A percentile compares a stretch with the other conserved stretches of the same genome.
These are phyloP conservation scores for Marisa cornuarietis DNA, from an alignment of 1,140 invertebrate genomes.

Conservation along the genomic window DNA sequence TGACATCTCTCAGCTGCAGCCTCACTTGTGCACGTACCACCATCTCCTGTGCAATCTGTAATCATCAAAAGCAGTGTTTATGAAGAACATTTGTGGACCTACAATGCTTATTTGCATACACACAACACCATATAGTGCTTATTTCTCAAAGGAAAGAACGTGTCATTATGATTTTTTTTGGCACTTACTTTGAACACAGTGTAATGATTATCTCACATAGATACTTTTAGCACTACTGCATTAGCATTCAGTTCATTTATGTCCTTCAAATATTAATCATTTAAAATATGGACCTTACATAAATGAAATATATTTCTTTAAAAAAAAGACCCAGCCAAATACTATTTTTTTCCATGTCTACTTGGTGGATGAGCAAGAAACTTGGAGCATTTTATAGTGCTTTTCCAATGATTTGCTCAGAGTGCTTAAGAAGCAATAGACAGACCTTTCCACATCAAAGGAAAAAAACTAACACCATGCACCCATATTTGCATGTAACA, in stretches of 20 bases:
- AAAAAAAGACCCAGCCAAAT: neutral
- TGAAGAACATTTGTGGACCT: too few species aligned
- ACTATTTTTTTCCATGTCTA: too few species aligned
- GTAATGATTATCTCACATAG: neutral
- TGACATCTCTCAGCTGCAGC: conserved; percentile 74
- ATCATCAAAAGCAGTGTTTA: neutral
- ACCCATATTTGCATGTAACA: too few species aligned
- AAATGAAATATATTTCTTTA: neutral
- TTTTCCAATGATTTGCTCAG: too few species aligned
- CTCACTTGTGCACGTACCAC: conserved; percentile 74
- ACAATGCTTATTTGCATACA: neutral
- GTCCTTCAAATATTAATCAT: neutral
- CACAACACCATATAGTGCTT: neutral
- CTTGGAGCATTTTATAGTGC: too few species aligned
- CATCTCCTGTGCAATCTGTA: conserved; percentile 61
- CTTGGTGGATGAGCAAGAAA: too few species aligned
- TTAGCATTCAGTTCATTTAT: neutral
- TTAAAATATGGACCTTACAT: neutral
- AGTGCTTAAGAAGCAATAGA: too few species aligned
- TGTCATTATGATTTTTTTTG: neutral
- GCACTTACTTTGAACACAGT: neutral
- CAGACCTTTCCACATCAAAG: too few species aligned
- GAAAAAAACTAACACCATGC: too few species aligned
- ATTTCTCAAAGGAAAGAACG: neutral
- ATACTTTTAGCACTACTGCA: neutral